Conservation (phyloP, 2,113 vertebrate species). For the Kryptolebias marmoratus region DNA sequence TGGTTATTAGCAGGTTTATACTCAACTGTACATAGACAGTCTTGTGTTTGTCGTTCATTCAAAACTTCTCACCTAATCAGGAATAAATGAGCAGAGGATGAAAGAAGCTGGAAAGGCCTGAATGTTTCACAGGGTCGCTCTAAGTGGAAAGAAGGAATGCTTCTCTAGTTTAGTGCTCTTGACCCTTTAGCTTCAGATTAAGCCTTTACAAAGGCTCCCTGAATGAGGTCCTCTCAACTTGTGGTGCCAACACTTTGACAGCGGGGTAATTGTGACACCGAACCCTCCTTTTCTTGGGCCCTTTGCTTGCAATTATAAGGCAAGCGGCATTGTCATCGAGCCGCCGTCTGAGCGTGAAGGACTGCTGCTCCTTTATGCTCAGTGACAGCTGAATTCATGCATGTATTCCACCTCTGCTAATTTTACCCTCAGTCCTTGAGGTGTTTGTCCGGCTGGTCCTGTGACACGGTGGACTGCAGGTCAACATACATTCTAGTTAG, state of each 20-base stretch:
- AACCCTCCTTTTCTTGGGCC: slow-evolving; percentile 14
- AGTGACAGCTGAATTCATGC: slow-evolving; percentile 9
- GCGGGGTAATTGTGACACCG: slow-evolving; percentile 39
- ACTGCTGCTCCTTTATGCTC: slow-evolving; percentile 18
- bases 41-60: neutral
- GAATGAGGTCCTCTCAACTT: slow-evolving; percentile 40
- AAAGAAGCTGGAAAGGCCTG: neutral
- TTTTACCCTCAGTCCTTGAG: slow-evolving; percentile 23
- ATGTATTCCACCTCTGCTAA: slow-evolving; percentile 30
- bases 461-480: slow-evolving; percentile 46
- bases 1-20: too few relatives aligned
- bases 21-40: too few relatives aligned
- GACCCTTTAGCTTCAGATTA: slow-evolving; percentile 47
- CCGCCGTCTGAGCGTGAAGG: slow-evolving; percentile 2
- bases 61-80: neutral
- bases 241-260: slow-evolving; percentile 49
- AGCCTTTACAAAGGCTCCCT: slow-evolving; percentile 42
- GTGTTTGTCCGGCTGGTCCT: slow-evolving; percentile 32
- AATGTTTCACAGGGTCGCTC: neutral
- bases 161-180: slow-evolving; percentile 53
- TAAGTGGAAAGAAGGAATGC: slow-evolving; percentile 37
- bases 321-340: slow-evolving; percentile 29
- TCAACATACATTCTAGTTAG: slow-evolving; percentile 63
- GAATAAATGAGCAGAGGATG: neutral
- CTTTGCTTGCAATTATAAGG: slow-evolving; percentile 29